These are phyloP conservation scores for Atta colombica DNA, from an alignment of 1,140 invertebrate genomes.

Conservation along the genomic window DNA sequence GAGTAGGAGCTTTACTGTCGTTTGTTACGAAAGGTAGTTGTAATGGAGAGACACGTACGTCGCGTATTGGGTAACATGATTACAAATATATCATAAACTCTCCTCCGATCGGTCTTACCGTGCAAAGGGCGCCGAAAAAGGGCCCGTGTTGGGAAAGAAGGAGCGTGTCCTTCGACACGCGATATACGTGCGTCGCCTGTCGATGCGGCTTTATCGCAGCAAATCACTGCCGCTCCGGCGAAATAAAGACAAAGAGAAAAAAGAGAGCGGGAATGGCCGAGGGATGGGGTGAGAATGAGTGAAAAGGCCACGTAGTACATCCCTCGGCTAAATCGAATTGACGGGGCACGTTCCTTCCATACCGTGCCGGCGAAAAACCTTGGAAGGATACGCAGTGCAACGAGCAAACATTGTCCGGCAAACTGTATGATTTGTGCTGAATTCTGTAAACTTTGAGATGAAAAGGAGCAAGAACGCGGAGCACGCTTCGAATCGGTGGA, in stretches of 20 bases:
- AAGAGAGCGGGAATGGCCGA: constrained; percentile 24
- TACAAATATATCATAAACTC: constrained; percentile 85
- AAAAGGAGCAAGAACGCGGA: constrained; percentile 30
- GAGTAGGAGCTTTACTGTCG: constrained; percentile 36
- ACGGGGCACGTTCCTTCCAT: constrained; percentile 56
- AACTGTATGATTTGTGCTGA: constrained; percentile 56
- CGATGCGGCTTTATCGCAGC: constrained; percentile 82
- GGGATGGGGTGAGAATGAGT: constrained; percentile 31
- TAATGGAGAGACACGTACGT: constrained; percentile 81
- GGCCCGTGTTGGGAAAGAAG: constrained; percentile 20
- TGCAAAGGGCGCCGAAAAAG: constrained; percentile 33
- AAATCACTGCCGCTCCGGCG: constrained; percentile 79
- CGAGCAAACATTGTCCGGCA: constrained; percentile 40
- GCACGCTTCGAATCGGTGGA: constrained; percentile 21
- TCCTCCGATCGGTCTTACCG: constrained; percentile 60
- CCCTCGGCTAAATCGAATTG: constrained; percentile 72
- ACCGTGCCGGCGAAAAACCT: constrained; percentile 27
- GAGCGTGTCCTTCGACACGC: constrained; percentile 74
- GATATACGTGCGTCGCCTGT: constrained; percentile 84
- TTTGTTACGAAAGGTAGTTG: constrained; percentile 83
- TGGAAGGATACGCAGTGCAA: constrained; percentile 7
- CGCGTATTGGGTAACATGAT: constrained; percentile 81
- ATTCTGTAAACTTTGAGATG: constrained; percentile 15
- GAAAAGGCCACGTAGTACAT: constrained; percentile 71
- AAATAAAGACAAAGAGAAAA: constrained; percentile 72